Base-by-base conservation (phyloP, 2,113 vertebrate species). In the Anguilla japonica region DNA sequence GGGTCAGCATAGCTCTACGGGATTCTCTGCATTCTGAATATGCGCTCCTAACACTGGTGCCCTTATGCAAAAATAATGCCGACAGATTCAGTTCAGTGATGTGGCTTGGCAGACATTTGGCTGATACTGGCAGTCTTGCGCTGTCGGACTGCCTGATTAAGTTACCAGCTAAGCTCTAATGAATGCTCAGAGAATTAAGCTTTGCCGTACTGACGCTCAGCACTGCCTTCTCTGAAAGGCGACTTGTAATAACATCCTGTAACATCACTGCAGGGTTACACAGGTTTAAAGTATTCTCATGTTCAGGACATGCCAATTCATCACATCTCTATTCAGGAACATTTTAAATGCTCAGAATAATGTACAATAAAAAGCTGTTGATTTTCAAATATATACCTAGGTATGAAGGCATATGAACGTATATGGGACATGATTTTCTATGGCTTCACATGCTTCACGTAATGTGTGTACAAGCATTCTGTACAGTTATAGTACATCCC, bases 141-240 rank as follows among this genome's bases (percentile, higher is more conserved):
- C 81, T 29, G 13, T 84, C 39, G 50, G 22, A 15, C 46, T 11
- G 71, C 34, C 13, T 40, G 84, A 85, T 57, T 46, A 63, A 57
- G 84, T 85, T 85, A 80, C 46, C 29, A 11, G n/a, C 43, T 53
- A 56, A 85, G 16, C 78, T 80, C 29, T 80, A 80, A 79, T 81
- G 46, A 85, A 85, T 60, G 78, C 75, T 57, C 75, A 80, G 46
- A 18, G 43, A 41, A 15, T 80, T 29, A 41, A 43, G 46, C 2
- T 8, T 41, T 43, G 34, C 15, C 41, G 39, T 41, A 34, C 43
- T 50, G 14, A 85, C 8, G 8, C 67, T 20, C 20, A 39, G 83
- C 34, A 41, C 41, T 14, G 84, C 22, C n/a, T 1, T 46, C 13
- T 50, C 78, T 41, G 20, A 57, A 85, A 40, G 16, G 14, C 7